These are phyloP conservation scores for Hemistola chrysoprasaria DNA, from an alignment of 2,888 invertebrate species.

Conservation along the genomic window DNA sequence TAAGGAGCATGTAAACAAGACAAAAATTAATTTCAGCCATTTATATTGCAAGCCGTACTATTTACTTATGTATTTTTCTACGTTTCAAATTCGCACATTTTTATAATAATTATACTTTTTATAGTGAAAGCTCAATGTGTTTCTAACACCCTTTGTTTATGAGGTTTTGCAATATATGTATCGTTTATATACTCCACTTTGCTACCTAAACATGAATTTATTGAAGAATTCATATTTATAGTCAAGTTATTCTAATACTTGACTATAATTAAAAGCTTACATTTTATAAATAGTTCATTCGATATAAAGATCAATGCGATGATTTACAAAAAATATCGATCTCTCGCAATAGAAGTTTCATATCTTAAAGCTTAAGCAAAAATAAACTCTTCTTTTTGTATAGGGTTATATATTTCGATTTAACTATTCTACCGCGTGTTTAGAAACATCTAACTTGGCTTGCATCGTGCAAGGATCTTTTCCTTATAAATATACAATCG, in stretches of 20 bases:
- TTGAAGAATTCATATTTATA: constrained; percentile 7
- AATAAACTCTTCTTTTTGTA: constrained; percentile 71
- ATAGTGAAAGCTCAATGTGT: constrained; percentile 72
- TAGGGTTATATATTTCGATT: constrained; percentile 50
- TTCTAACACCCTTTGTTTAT: constrained; percentile 66
- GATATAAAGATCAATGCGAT: constrained; percentile 61
- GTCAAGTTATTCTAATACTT: constrained; percentile 2
- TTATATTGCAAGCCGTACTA: constrained; percentile 13
- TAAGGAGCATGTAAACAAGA: constrained; percentile 18
- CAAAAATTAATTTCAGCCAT: constrained; percentile 15
- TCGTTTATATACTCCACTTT: constrained; percentile 21
- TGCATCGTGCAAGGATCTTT: constrained; percentile 70
- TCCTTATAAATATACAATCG: constrained; percentile 38
- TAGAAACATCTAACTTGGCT: constrained; percentile 56
- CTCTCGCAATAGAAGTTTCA: constrained; percentile 71
- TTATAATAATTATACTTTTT: constrained; percentile 12
- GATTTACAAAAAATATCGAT: constrained; percentile 76
- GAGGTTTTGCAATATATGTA: constrained; percentile 44
- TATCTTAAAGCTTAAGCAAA: constrained; percentile 79
- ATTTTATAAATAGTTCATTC: constrained; percentile 46
- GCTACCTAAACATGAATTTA: constrained; percentile 31
- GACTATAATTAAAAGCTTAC: constrained; percentile 50
- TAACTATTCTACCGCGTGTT: constrained; percentile 41
- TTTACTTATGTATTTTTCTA: constrained; percentile 7
- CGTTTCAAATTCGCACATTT: constrained; percentile 13